Evolutionary conservation across 2,797 vertebrate genomes (phyloP).

Genomic region (Myotis vivesi): DNA sequence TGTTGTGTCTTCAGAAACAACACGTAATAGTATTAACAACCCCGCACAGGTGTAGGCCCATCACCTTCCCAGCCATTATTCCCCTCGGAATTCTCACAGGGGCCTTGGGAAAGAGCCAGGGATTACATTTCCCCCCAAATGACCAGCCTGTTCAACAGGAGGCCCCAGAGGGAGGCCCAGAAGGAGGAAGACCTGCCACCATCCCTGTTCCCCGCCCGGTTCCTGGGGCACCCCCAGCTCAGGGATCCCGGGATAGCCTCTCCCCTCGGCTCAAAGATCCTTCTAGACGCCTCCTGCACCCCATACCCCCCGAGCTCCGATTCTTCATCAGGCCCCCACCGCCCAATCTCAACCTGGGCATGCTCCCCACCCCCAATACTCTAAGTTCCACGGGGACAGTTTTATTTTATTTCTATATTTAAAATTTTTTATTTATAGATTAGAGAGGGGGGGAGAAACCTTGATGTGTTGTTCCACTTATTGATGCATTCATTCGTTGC

Average conservation of each 20-base stretch:
- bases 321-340: background rate
- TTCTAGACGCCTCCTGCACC: background rate
- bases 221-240: background rate
- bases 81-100: background rate
- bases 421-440: background rate
- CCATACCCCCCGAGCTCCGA: background rate
- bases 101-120: background rate
- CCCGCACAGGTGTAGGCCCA: background rate
- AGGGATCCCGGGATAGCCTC: background rate
- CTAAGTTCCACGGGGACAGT: background rate
- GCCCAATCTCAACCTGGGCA: background rate
- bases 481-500: background rate
- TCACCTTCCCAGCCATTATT: background rate
- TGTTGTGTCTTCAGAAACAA: constrained; percentile 29
- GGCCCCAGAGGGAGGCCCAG: no score
- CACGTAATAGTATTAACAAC: background rate
- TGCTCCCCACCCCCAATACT: background rate
- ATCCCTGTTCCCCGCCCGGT: background rate
- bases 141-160: background rate
- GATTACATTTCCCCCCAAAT: constrained; percentile 4
- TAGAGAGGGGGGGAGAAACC: background rate
- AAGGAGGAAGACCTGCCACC: background rate
- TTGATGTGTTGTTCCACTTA: background rate
- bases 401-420: background rate
- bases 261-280: background rate